phyloP scores from a whole-genome alignment of 1,140 invertebrate species.

The Trachymyrmex septentrionalis region DNA sequence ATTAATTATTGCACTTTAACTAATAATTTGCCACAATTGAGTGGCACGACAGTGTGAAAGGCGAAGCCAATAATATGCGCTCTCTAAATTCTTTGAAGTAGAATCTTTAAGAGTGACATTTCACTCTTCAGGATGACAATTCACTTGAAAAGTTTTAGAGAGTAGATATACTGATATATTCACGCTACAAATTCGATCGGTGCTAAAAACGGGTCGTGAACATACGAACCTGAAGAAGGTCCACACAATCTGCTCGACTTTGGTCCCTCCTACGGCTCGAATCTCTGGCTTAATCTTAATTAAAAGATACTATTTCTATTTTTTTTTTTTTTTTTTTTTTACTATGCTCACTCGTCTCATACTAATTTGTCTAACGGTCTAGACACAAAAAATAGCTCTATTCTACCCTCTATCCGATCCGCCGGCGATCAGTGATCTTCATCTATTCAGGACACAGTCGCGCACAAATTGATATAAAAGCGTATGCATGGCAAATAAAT shows the following conservation, averaged over 20 bases:
- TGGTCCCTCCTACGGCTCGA: constrained; percentile 58
- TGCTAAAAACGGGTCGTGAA: constrained; percentile 74
- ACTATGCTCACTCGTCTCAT: constrained; percentile 2
- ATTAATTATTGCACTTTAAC: neutral
- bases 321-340: too few species aligned
- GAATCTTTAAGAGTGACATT: too few species aligned
- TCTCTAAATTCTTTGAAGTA: too few species aligned
- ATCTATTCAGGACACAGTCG: constrained; percentile 19
- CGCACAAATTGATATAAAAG: constrained; percentile 38
- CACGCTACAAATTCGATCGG: constrained; percentile 35
- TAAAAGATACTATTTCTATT: constrained; percentile 46
- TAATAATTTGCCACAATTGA: neutral
- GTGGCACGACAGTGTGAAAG: neutral
- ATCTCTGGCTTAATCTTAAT: constrained; percentile 63
- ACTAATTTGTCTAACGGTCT: constrained; percentile 38
- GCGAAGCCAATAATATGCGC: neutral
- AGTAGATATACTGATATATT: constrained; percentile 7
- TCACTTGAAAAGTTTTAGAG: too few species aligned
- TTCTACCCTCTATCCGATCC: constrained; percentile 34
- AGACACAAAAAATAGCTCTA: constrained; percentile 42
- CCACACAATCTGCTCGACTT: constrained; percentile 68
- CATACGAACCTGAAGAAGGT: constrained; percentile 74
- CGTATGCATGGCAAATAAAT: constrained; percentile 20
- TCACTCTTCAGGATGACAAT: too few species aligned
- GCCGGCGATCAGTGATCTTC: constrained; percentile 1